These are phyloP conservation scores for Rhingia rostrata DNA, from an alignment of 2,888 invertebrate genomes.

Conservation along the genomic window DNA sequence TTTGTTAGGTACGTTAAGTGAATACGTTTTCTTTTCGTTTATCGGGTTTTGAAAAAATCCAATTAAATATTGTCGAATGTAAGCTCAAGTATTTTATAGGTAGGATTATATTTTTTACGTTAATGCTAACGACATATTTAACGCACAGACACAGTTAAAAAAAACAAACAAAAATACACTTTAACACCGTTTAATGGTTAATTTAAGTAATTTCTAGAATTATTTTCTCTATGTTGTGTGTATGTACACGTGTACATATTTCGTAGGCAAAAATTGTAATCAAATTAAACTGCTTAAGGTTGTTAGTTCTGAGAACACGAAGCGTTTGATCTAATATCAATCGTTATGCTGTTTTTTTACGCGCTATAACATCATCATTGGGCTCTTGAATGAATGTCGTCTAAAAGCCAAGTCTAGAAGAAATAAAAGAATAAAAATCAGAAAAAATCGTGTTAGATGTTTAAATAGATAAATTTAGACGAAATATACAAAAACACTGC, in stretches of 20 bases:
- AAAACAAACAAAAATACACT: constrained; percentile 4
- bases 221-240: constrained; percentile 12
- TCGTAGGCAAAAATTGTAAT: not conserved
- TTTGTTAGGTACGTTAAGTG: constrained; percentile 31
- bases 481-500: not conserved
- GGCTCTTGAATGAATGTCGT: constrained; percentile 66
- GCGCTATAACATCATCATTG: constrained; percentile 70
- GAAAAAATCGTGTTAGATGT: constrained; percentile 30
- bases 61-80: constrained; percentile 41
- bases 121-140: not conserved
- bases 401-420: constrained; percentile 67
- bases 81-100: constrained; percentile 22
- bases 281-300: constrained; percentile 1
- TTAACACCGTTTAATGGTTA: not conserved
- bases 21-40: not conserved
- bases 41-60: not conserved
- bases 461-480: constrained; percentile 30
- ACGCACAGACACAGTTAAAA: constrained; percentile 16
- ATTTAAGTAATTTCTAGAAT: not conserved
- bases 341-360: constrained; percentile 30
- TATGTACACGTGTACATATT: not conserved
- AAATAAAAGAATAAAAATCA: constrained; percentile 28
- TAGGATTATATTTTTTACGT: not conserved
- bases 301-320: constrained; percentile 6
- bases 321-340: constrained; percentile 46